Conservation (phyloP, 2,888 invertebrate genomes). For the Podotricha telesiphe region DNA sequence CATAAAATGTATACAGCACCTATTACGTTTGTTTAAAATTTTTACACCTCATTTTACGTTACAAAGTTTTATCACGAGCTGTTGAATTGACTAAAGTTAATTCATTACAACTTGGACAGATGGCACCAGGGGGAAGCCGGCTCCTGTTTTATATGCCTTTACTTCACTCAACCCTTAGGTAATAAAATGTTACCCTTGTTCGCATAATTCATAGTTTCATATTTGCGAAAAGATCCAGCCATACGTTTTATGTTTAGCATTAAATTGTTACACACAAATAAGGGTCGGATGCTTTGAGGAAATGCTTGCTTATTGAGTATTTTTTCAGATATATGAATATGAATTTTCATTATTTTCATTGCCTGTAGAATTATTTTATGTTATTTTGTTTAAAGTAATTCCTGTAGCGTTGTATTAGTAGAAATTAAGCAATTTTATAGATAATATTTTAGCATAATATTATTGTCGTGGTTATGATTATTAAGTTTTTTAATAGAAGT, state of each 20-base stretch:
- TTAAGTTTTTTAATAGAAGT: too few relatives aligned
- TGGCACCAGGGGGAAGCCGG: constrained; percentile 29
- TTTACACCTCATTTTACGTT: constrained; percentile 30
- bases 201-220: constrained; percentile 27
- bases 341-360: background rate
- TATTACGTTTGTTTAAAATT: background rate
- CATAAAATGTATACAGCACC: background rate
- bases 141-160: constrained; percentile 25
- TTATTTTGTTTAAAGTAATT: background rate
- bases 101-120: constrained; percentile 35
- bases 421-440: too few relatives aligned
- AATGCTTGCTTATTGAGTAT: background rate
- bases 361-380: background rate
- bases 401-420: too few relatives aligned
- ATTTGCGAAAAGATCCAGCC: constrained; percentile 11
- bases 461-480: too few relatives aligned
- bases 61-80: constrained; percentile 27
- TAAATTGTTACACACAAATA: background rate
- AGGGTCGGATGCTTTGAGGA: constrained; percentile 1
- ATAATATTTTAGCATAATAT: too few relatives aligned
- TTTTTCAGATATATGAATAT: background rate
- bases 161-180: constrained; percentile 24
- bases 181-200: constrained; percentile 19
- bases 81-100: constrained; percentile 30
- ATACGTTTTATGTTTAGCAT: constrained; percentile 4